These are phyloP conservation scores for Gracilinanus agilis DNA, from an alignment of 2,113 vertebrate species.

Conservation along the genomic window DNA sequence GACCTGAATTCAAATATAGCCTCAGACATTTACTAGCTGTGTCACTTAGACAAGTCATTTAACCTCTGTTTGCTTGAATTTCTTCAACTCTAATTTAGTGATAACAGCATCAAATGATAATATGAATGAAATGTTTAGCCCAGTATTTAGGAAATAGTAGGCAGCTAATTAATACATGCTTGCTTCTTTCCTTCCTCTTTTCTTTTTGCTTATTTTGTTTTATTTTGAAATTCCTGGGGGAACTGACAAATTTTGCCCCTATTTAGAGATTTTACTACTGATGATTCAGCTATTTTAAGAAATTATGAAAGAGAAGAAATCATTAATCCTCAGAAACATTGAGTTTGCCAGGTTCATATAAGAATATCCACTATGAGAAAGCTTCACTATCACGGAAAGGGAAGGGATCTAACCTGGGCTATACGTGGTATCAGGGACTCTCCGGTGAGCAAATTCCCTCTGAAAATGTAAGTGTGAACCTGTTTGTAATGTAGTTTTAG, in stretches of 20 bases:
- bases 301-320: too few relatives aligned
- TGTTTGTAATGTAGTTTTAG: background rate
- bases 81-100: background rate
- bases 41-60: background rate
- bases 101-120: background rate
- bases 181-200: background rate
- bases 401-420: background rate
- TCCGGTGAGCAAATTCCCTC: background rate
- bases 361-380: too few relatives aligned
- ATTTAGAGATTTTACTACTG: too few relatives aligned
- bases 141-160: background rate
- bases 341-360: too few relatives aligned
- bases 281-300: too few relatives aligned
- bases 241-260: background rate
- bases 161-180: background rate
- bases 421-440: background rate
- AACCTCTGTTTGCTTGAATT: background rate
- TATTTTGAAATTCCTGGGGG: background rate
- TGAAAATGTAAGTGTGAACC: background rate
- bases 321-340: too few relatives aligned
- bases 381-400: background rate
- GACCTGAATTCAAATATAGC: background rate
- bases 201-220: background rate
- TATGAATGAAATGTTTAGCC: background rate
- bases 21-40: background rate